Conservation (phyloP, 2,113 vertebrate species). For the Entelurus aequoreus region DNA sequence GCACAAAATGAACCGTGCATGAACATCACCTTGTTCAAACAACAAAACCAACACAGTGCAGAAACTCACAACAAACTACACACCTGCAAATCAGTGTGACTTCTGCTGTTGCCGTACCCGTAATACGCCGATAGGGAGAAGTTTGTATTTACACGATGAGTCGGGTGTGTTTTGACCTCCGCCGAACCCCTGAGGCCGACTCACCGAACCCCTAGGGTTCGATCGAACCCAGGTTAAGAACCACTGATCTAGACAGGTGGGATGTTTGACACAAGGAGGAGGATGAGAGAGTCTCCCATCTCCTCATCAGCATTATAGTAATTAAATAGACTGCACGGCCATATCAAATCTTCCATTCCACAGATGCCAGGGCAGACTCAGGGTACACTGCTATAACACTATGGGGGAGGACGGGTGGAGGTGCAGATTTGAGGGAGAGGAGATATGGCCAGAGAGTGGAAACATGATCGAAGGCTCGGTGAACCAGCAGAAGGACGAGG, state of each 20-base stretch:
- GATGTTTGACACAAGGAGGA: not conserved
- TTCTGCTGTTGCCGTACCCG: too few relatives aligned
- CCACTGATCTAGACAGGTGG: constrained; percentile 58
- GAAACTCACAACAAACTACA: too few relatives aligned
- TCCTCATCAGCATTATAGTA: constrained; percentile 54
- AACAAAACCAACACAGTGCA: too few relatives aligned
- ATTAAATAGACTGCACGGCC: constrained; percentile 53
- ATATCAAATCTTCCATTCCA: constrained; percentile 55
- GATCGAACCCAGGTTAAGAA: too few relatives aligned
- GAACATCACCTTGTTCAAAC: too few relatives aligned
- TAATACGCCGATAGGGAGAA: too few relatives aligned
- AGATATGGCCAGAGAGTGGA: constrained; percentile 35
- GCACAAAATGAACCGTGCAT: too few relatives aligned
- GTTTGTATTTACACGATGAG: too few relatives aligned
- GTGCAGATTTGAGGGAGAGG: constrained; percentile 2
- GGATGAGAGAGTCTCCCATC: constrained; percentile 24
- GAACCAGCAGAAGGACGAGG: constrained; percentile 42
- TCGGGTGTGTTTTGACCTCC: too few relatives aligned
- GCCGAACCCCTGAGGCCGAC: too few relatives aligned
- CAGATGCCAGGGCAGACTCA: constrained; percentile 36
- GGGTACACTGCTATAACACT: constrained; percentile 16
- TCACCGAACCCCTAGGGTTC: too few relatives aligned
- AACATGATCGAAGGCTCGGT: constrained; percentile 47
- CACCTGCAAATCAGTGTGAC: too few relatives aligned
- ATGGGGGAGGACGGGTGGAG: not conserved